These are phyloP conservation scores for Eptatretus burgeri DNA, from an alignment of 2,113 vertebrate genomes.

Conservation along the genomic window DNA sequence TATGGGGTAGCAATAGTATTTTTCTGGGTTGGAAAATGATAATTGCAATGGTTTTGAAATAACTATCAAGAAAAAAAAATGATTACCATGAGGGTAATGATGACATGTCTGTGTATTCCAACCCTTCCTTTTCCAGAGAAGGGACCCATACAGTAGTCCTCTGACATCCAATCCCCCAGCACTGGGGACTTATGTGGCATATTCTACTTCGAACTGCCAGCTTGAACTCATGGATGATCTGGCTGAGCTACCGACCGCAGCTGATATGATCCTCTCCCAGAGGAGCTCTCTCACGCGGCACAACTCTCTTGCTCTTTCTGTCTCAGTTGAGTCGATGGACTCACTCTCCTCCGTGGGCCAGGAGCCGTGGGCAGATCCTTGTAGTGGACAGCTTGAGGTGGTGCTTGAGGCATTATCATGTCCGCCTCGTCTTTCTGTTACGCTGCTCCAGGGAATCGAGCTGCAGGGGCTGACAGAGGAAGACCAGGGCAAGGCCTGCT, in stretches of 20 bases:
- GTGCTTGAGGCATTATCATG: constrained; percentile 34
- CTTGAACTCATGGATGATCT: neutral
- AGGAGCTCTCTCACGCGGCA: neutral
- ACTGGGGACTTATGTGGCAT: neutral
- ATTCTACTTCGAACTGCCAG: neutral
- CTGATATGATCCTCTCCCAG: neutral
- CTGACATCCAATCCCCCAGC: neutral
- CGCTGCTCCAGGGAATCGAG: constrained; percentile 73
- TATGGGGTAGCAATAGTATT: too few species aligned
- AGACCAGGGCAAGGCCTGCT: constrained; percentile 54
- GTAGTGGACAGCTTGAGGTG: constrained; percentile 54
- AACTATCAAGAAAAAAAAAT: neutral
- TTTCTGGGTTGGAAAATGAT: too few species aligned
- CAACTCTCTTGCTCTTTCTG: constrained; percentile 36
- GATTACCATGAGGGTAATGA: neutral
- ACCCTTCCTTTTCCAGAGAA: neutral
- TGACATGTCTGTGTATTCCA: neutral
- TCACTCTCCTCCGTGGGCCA: constrained; percentile 80
- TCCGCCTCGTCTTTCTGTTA: constrained; percentile 27
- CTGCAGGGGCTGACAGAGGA: constrained; percentile 60
- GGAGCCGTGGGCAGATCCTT: constrained; percentile 21
- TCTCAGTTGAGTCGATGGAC: constrained; percentile 65
- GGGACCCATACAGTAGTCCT: neutral
- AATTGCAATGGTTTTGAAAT: too few species aligned
- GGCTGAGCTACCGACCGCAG: constrained; percentile 2